Percentiles rank a stretch among this genome's conserved stretches.
Evolutionary conservation across 2,797 vertebrate species (phyloP).

Genomic region (Emys orbicularis): DNA sequence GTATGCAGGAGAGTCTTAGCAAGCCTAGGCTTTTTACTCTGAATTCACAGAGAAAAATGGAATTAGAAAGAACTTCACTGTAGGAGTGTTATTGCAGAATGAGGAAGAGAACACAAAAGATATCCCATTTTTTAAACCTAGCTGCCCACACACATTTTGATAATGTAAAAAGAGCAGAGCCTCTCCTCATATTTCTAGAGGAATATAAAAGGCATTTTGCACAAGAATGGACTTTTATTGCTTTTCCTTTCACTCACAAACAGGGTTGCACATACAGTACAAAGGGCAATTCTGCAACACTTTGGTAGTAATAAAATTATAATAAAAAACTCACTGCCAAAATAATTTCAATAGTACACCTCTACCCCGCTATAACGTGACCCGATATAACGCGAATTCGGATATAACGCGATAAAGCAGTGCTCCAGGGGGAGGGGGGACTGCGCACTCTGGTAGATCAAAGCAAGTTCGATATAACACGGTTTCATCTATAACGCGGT

Average conservation of each 20-base stretch:
- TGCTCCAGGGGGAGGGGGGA: too few species aligned
- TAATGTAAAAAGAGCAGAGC: background rate
- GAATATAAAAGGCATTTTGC: rapidly evolving
- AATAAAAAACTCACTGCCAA: conserved; percentile 4
- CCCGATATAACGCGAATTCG: too few species aligned
- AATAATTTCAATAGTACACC: conserved; percentile 7
- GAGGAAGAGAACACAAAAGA: background rate
- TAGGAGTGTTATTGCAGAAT: background rate
- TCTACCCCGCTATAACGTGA: too few species aligned
- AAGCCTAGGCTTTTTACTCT: background rate
- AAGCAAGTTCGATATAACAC: too few species aligned
- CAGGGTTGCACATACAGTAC: background rate
- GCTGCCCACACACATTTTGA: background rate
- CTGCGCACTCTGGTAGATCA: too few species aligned
- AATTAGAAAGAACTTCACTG: conserved; percentile 2
- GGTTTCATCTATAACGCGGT: too few species aligned
- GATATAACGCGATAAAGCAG: too few species aligned
- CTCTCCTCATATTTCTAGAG: rapidly evolving
- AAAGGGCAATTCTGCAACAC: background rate
- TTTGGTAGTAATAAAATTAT: conserved; percentile 44
- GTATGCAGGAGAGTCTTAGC: background rate
- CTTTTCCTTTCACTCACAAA: background rate
- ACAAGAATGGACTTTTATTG: background rate
- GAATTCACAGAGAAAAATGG: background rate
- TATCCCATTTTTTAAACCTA: background rate